Base-by-base conservation (phyloP, 30 jellyfish, hydroid and myxozoan genomes). In the Aurelia aurita complex sp. Pacific region DNA sequence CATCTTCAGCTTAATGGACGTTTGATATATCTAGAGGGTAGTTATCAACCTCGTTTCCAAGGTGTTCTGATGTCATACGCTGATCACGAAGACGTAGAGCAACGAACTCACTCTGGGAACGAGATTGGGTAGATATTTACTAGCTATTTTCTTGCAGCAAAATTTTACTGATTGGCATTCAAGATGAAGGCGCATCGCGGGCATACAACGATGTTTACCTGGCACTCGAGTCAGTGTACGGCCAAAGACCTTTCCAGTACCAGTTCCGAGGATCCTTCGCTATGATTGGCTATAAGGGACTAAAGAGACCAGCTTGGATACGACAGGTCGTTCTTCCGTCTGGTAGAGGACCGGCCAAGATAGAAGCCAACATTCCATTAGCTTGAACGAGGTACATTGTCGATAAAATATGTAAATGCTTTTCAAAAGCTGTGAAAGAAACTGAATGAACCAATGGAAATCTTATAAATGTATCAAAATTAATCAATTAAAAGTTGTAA, bases 191-290 rank as follows among this genome's bases (percentile, higher is more conserved):
- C 40, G 8, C 94, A 62, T 11, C 69, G 11, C 38, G 79, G 32
- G 67, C 76, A 19, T 35, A 72, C 64, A 18, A 29, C 17, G 32
- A 54, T 53, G 83, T 78, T 2, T 46, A 57, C 62, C 50, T 64
- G 1, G 82, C 94, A 1, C 42, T 92, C 38, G 80, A 71, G 52
- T 11, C 71, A 10, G 34, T 92, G 12, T 89, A 92, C 9, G 98
- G 97, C 10, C 65, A 57, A 35, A 76, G 82, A 5, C 90, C 94
- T 17, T 87, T 88, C 88, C 98, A 92, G 64, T 74, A 65, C 36
- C 95, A 88, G 64, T 92, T 86, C 81, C 83, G 98, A 18, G 90
- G 89, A 4, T 83, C 98, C 60, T 92, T 92, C 78, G 98, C 98
- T 16, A 73, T 92, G 94, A 46, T 87, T 67, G 98, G 98, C 33